Evolutionary conservation across 2,888 invertebrate genomes (phyloP), one percentile per base, ranked within the genome.

Genomic region (Icerya purchasi): DNA sequence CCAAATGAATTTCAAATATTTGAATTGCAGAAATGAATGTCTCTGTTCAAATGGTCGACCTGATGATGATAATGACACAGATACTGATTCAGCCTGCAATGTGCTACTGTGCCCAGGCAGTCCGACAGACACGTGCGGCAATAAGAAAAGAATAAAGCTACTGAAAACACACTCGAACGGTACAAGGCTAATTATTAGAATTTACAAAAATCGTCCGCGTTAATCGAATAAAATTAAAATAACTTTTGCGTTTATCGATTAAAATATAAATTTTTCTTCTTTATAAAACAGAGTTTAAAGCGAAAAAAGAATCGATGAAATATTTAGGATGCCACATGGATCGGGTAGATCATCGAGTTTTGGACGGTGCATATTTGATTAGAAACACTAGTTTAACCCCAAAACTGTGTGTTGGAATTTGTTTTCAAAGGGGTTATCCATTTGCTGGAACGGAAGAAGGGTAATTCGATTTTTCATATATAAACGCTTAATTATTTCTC

Each of bases 21-120:
- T n/a, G n/a, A 8, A 21, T 21, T 57, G 22, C 36, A 61, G 61
- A 18, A 50, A 54, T 21, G 23, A 61, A 52, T 61, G 61, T n/a
- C 57, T 51, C 2, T 61, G 61, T 54, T 25, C 53, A 14, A 20
- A 55, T 19, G 25, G 14, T 22, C n/a, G 21, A 19, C 61, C 61
- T 2, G 2, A 21, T 2, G 2, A 21, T 2, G 20, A 20, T 10
- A 20, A 54, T 1, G 22, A 50, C 8, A 22, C 23, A 23, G 52
- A 36, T 18, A 24, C 5, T 1, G 22, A 56, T 24, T 53, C 56
- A 23, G 53, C 52, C 1, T 61, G 61, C 25, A 25, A 25, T 50
- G 25, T 19, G 19, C 10, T 14, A 19, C 14, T 21, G n/a, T 61
- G 61, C 56, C 18, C 22, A 1, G 61, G 53, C n/a, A 56, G 53